A percentile compares a stretch with the other conserved stretches of the same genome.
Conservation (phyloP, 2,888 invertebrate genomes). For the Carcina quercana region DNA sequence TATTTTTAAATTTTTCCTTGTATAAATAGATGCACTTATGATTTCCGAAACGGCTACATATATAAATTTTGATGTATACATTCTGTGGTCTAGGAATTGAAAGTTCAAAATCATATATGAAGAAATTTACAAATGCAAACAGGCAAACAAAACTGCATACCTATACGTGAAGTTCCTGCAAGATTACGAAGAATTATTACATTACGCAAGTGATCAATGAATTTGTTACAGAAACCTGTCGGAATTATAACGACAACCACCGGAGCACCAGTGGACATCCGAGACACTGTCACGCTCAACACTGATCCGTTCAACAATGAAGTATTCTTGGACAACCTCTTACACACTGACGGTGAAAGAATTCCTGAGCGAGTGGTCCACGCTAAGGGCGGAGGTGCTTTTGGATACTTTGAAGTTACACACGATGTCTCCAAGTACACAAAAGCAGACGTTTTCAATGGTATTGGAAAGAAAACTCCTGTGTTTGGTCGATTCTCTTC, state of each 20-base stretch:
- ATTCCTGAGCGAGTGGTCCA: constrained; percentile 95
- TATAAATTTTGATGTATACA: neutral
- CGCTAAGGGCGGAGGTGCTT: constrained; percentile 92
- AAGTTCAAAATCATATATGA: neutral
- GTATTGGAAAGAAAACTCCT: constrained; percentile 84
- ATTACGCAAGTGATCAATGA: neutral
- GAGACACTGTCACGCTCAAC: constrained; percentile 83
- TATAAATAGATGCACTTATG: no score
- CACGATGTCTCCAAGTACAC: constrained; percentile 84
- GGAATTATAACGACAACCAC: constrained; percentile 79
- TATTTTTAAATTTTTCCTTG: no score
- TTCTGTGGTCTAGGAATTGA: neutral
- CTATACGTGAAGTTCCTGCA: no score
- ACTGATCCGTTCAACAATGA: constrained; percentile 54
- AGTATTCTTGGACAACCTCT: constrained; percentile 10
- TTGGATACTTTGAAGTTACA: constrained; percentile 88
- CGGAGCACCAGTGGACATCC: constrained; percentile 84
- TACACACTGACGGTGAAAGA: constrained; percentile 85
- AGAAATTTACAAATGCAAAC: no score
- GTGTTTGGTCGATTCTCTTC: constrained; percentile 84
- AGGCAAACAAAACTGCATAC: no score
- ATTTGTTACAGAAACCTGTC: constrained; percentile 53
- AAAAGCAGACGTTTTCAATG: constrained; percentile 82
- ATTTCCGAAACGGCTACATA: no score
- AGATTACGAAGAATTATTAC: neutral